phyloP scores from a whole-genome alignment of 2,888 invertebrate genomes.

The Byasa hedistus region DNA sequence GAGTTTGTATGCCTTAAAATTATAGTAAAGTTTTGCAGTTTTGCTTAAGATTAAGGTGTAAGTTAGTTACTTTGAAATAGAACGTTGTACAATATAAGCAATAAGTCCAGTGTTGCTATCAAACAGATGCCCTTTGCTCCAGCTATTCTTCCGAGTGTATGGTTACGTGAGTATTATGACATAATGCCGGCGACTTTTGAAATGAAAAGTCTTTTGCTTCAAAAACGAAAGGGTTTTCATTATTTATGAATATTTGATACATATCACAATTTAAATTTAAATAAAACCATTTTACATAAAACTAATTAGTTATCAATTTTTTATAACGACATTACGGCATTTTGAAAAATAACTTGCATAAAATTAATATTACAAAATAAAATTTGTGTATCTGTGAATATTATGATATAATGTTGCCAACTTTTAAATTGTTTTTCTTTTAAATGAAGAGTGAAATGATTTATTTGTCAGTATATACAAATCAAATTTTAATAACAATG shows the following conservation, averaged over 20 bases:
- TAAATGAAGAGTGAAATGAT: too few relatives aligned
- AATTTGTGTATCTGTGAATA: too few relatives aligned
- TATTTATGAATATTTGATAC: neutral
- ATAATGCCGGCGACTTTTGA: conserved; percentile 18
- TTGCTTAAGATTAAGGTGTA: neutral
- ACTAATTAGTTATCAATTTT: neutral
- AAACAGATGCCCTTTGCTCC: conserved; percentile 23
- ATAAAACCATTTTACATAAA: neutral
- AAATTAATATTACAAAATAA: too few relatives aligned
- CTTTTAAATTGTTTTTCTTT: too few relatives aligned
- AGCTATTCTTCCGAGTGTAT: conserved; percentile 17
- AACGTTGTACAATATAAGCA: neutral
- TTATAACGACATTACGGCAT: neutral
- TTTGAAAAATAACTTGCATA: too few relatives aligned
- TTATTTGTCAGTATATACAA: too few relatives aligned
- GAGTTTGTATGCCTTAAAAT: neutral
- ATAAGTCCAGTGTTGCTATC: neutral
- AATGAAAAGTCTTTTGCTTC: conserved; percentile 8
- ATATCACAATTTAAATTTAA: neutral
- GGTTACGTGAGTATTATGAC: conserved; percentile 22
- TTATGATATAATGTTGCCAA: too few relatives aligned
- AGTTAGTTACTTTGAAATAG: neutral
- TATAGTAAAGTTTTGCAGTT: neutral
- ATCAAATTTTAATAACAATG: too few relatives aligned
- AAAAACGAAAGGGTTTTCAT: conserved; percentile 1